Evolutionary conservation across 2,797 vertebrate species (phyloP).

Genomic region (Sciurus vulgaris): DNA sequence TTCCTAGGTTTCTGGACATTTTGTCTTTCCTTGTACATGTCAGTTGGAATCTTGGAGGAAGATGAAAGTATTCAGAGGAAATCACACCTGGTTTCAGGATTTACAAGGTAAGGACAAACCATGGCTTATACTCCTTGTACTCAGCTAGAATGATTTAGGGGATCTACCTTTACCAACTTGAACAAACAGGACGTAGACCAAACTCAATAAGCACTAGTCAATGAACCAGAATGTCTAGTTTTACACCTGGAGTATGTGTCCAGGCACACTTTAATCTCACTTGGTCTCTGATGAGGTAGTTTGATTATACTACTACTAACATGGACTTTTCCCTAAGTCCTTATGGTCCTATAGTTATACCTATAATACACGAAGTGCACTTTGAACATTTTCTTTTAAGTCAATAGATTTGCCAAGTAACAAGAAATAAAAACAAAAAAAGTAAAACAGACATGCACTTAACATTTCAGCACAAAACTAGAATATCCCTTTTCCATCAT

Average conservation of each 20-base stretch:
- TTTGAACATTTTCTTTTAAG: background rate
- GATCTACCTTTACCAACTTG: background rate
- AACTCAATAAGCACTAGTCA: background rate
- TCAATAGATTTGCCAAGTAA: background rate
- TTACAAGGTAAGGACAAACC: background rate
- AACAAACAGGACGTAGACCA: background rate
- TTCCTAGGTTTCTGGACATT: background rate
- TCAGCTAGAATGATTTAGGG: background rate
- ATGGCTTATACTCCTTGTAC: background rate
- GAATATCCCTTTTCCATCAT: background rate
- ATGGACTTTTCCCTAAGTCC: background rate
- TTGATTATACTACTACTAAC: background rate
- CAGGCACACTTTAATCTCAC: background rate
- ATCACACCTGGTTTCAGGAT: background rate
- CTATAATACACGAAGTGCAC: background rate
- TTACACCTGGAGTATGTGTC: background rate
- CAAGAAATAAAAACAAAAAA: background rate
- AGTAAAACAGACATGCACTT: constrained; percentile 9
- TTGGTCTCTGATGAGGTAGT: background rate
- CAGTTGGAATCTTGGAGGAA: background rate
- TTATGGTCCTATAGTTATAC: background rate
- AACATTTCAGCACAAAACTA: background rate
- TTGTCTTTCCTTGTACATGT: background rate
- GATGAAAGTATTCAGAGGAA: background rate
- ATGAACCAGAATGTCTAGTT: background rate